A percentile compares a stretch with the other conserved stretches of the same genome.
Evolutionary conservation across 2,113 vertebrate genomes (phyloP).

Genomic region (Puffinus mauretanicus): DNA sequence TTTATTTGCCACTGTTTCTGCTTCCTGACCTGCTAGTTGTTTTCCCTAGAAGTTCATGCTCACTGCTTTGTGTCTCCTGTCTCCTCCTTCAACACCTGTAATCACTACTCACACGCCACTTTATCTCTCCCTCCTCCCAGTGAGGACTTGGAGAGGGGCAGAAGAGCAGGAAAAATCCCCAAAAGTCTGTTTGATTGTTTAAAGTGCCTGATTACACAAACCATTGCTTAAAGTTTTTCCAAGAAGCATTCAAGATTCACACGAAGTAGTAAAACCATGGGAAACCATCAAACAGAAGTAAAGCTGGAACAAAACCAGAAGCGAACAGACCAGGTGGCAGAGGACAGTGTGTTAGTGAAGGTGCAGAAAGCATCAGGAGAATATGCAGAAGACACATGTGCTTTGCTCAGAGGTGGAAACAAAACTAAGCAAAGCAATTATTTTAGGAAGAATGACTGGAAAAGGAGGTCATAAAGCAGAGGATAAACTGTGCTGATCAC

Average conservation of each 20-base stretch:
- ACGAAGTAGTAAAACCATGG: neutral
- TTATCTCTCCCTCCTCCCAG: neutral
- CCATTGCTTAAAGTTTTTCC: neutral
- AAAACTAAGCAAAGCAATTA: neutral
- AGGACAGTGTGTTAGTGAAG: neutral
- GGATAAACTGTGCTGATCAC: neutral
- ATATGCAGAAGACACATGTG: accelerated
- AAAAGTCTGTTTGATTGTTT: neutral
- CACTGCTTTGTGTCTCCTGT: neutral
- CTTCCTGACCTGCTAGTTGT: neutral
- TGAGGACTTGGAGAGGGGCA: neutral
- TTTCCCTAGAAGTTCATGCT: neutral
- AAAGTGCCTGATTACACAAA: neutral
- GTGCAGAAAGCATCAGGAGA: neutral
- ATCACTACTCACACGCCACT: neutral
- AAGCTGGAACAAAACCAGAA: neutral
- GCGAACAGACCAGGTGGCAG: neutral
- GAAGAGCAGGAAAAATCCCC: neutral
- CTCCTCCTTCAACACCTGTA: neutral
- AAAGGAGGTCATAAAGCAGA: neutral
- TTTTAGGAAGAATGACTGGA: neutral
- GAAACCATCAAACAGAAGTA: neutral
- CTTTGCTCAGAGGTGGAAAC: neutral
- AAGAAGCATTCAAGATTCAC: neutral
- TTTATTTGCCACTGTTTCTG: neutral